phyloP scores from a whole-genome alignment of 2,113 vertebrate species.

The Dipodomys stephensi region DNA sequence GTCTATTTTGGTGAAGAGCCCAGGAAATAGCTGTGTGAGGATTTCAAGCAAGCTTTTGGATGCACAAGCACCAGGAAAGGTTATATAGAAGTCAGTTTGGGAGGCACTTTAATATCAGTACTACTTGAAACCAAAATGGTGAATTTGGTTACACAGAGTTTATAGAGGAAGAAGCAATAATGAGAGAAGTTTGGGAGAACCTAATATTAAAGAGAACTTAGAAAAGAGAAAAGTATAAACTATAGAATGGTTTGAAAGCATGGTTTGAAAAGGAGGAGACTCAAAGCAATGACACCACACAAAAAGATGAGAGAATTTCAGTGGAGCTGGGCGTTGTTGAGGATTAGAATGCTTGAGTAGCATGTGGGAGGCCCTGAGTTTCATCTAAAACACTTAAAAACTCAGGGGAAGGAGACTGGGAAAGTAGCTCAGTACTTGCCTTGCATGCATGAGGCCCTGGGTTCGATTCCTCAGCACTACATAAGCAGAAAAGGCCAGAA shows the following conservation, averaged over 20 bases:
- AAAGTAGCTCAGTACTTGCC: no score
- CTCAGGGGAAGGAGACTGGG: no score
- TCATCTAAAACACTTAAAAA: background rate
- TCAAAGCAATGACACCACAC: background rate
- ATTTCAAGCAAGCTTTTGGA: conserved; percentile 18
- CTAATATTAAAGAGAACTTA: background rate
- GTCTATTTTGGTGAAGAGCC: conserved; percentile 4
- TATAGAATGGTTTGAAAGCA: background rate
- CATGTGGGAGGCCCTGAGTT: background rate
- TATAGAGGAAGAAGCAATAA: background rate
- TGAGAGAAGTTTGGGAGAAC: background rate
- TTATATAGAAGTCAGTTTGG: background rate
- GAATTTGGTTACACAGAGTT: conserved; percentile 13
- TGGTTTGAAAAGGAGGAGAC: conserved; percentile 30
- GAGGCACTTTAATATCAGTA: background rate
- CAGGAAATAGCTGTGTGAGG: conserved; percentile 4
- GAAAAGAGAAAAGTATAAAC: conserved; percentile 23
- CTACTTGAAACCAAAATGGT: conserved; percentile 30
- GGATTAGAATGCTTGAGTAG: no score
- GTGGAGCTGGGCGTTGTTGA: no score
- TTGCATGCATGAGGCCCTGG: no score
- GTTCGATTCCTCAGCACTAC: no score
- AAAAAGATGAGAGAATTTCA: background rate
- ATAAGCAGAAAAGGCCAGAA: no score
- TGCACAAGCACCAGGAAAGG: background rate